These are phyloP conservation scores for Pristionchus maxplancki DNA, from an alignment of 2,888 invertebrate species.

Conservation along the genomic window DNA sequence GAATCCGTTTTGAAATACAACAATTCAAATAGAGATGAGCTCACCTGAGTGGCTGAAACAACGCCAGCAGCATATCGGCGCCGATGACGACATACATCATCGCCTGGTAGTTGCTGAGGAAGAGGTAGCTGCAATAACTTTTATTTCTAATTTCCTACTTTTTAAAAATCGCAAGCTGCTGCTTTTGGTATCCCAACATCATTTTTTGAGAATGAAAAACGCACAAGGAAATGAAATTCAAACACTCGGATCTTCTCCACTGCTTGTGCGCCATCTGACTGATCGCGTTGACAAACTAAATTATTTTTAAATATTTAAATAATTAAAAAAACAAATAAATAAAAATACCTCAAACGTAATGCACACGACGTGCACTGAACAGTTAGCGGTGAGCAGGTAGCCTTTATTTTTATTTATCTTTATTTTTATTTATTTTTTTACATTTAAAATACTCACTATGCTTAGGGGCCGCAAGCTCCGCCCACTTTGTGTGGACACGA, in stretches of 20 bases:
- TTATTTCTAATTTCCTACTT: no score
- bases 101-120: slow-evolving; percentile 29
- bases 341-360: background rate
- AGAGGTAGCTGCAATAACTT: slow-evolving; percentile 38
- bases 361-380: background rate
- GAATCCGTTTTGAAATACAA: no score
- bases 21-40: no score
- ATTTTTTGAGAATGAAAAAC: no score
- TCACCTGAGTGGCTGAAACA: background rate
- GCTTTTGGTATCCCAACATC: no score
- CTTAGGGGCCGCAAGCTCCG: no score
- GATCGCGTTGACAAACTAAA: slow-evolving; percentile 28
- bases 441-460: no score
- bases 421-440: background rate
- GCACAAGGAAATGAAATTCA: background rate
- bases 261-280: slow-evolving; percentile 16
- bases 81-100: slow-evolving; percentile 19
- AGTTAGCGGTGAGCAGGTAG: background rate
- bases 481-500: no score
- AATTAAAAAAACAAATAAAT: background rate
- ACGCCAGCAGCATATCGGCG: background rate
- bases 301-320: background rate
- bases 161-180: no score
- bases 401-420: background rate
- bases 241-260: background rate